These are phyloP conservation scores for Mus spicilegus DNA, from an alignment of 2,113 vertebrate genomes.

Conservation along the genomic window DNA sequence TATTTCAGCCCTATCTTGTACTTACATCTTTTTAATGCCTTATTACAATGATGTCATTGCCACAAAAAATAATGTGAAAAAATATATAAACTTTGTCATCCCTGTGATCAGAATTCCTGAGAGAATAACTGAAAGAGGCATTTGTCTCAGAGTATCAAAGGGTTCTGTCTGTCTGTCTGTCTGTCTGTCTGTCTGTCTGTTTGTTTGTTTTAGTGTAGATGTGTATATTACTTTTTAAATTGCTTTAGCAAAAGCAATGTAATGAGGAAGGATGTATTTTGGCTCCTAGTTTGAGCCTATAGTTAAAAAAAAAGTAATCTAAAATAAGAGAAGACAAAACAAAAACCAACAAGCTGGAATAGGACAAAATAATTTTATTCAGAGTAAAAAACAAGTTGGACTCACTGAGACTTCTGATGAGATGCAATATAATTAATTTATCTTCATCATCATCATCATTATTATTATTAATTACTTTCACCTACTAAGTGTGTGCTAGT, in stretches of 20 bases:
- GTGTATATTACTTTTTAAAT: too few species aligned
- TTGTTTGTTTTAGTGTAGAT: background rate
- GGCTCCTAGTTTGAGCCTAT: background rate
- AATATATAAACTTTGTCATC: background rate
- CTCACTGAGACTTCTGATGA: background rate
- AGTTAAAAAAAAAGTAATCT: background rate
- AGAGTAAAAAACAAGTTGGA: background rate
- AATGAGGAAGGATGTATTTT: background rate
- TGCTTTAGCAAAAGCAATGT: background rate
- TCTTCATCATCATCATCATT: background rate
- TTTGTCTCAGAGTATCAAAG: background rate
- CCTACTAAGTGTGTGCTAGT: background rate
- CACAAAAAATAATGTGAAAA: background rate
- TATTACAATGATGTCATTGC: background rate
- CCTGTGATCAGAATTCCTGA: background rate
- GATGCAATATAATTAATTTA: background rate
- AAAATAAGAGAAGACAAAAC: background rate
- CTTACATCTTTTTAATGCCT: background rate
- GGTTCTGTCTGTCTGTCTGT: too few species aligned
- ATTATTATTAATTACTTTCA: background rate
- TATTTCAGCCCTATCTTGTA: background rate
- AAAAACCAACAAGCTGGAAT: background rate
- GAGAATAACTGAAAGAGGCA: background rate
- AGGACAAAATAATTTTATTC: background rate
- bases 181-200: too few species aligned